These are phyloP conservation scores for Oreochromis mossambicus DNA, from an alignment of 2,797 vertebrate genomes.

Conservation along the genomic window DNA sequence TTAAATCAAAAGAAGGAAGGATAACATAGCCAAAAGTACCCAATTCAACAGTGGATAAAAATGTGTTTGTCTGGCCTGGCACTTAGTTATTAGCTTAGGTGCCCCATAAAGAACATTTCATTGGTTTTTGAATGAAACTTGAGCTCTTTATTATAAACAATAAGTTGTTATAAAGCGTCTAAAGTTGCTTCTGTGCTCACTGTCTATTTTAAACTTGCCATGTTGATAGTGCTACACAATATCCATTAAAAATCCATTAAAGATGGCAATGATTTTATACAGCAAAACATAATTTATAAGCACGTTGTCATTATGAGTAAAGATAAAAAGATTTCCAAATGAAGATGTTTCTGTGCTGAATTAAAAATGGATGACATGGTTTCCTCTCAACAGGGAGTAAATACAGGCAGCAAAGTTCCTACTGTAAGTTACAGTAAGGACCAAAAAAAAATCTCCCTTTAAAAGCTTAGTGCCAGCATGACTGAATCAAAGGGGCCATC, in stretches of 20 bases:
- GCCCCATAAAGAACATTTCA: fast-evolving
- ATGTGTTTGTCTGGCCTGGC: not conserved
- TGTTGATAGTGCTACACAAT: not conserved
- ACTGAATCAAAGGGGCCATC: conserved; percentile 41
- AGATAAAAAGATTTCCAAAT: conserved; percentile 25
- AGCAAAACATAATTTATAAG: not conserved
- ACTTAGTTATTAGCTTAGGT: not conserved
- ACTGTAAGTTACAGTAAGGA: conserved; percentile 33
- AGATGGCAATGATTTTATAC: not conserved
- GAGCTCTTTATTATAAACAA: not conserved
- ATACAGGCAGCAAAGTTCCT: conserved; percentile 6
- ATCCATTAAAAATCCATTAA: not conserved
- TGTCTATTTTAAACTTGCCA: not conserved
- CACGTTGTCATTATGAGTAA: not conserved
- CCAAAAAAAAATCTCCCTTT: not conserved
- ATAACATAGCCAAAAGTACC: not conserved
- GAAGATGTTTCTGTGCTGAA: conserved; percentile 17
- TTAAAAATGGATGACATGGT: conserved; percentile 6
- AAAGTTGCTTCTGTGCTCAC: not conserved
- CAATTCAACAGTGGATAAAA: not conserved
- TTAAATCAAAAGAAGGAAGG: fast-evolving
- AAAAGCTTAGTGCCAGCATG: conserved; percentile 43
- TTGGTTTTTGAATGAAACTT: not conserved
- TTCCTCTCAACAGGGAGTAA: conserved; percentile 12
- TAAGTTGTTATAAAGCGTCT: not conserved